Evolutionary conservation across 2,797 vertebrate species (phyloP), one percentile per base, ranked within the genome.

Genomic region (Trematomus bernacchii): DNA sequence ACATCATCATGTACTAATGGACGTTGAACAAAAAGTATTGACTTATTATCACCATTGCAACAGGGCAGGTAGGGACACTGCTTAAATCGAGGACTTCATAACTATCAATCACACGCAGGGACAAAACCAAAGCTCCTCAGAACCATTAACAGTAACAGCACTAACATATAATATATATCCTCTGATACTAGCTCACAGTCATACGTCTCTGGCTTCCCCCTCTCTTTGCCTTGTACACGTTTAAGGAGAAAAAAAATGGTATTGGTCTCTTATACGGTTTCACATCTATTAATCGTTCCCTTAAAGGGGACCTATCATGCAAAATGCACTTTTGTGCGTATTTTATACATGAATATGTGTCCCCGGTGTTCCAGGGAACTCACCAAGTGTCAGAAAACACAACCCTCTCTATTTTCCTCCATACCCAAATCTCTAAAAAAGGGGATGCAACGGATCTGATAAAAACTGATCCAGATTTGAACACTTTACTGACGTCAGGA

Each of bases 11-110:
- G 71, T 53, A 47, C 27, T 70, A 23, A 86, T 84, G 83, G 21
- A 16, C 54, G 47, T 63, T 19, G 67, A 62, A 14, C 61, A 80
- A 70, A 44, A 82, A 66, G 52, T 73, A 89, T 83, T 0, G 66
- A 77, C 66, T 76, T 86, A 85, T 83, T 81, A 88, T 89, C 77
- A 76, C 42, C 65, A 61, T 87, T 82, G 66, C 61, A 86, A 86
- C 64, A 33, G 77, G 64, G 51, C 66, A 68, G 76, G 72, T 53
- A 80, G 72, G 53, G 79, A 76, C 61, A 76, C 9, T 15, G 58
- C 58, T 69, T 61, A 86, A 68, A 72, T 64, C 54, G 5, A 53
- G 63, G 58, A 73, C 53, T 73, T 47, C 51, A 23, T 3, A 33
- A 71, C 30, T 42, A 85, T 87, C 77, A 52, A 85, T 84, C 84